Percentiles rank a stretch among this genome's conserved stretches.
Conservation (phyloP, 2,888 invertebrate species). For the Flexamia atlantica region DNA sequence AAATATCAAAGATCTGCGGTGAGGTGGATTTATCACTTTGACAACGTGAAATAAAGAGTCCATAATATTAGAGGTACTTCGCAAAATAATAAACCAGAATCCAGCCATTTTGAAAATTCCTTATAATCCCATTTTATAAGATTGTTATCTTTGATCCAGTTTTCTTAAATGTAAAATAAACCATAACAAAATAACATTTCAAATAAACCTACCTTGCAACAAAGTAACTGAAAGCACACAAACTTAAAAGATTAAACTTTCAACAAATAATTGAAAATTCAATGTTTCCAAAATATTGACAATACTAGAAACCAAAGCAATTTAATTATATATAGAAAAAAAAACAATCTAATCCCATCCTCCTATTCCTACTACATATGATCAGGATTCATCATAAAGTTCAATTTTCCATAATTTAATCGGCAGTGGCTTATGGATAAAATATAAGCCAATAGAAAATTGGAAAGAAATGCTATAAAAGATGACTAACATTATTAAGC, state of each 20-base stretch:
- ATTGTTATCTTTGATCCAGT: conserved; percentile 60
- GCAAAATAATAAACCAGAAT: conserved; percentile 26
- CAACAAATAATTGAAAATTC: conserved; percentile 8
- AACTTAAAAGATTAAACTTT: not conserved
- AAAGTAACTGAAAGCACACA: not conserved
- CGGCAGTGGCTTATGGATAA: not conserved
- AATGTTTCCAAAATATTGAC: conserved; percentile 50
- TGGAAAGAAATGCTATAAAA: no score
- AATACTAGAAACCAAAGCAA: conserved; percentile 47
- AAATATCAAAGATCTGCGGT: no score
- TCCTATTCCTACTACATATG: conserved; percentile 22
- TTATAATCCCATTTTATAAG: conserved; percentile 57
- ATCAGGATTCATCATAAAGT: conserved; percentile 52
- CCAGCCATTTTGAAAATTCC: conserved; percentile 63
- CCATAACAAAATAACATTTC: conserved; percentile 12
- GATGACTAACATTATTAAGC: no score
- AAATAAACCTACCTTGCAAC: not conserved
- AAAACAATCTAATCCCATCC: conserved; percentile 32
- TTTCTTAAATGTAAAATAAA: conserved; percentile 57
- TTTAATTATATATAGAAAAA: conserved; percentile 51
- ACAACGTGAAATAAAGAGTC: no score
- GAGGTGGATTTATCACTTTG: no score
- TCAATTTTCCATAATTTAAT: conserved; percentile 51
- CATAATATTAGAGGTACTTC: not conserved
- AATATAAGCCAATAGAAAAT: not conserved